Conservation (phyloP, 2,797 vertebrate genomes). For the Premnoplex brunnescens region DNA sequence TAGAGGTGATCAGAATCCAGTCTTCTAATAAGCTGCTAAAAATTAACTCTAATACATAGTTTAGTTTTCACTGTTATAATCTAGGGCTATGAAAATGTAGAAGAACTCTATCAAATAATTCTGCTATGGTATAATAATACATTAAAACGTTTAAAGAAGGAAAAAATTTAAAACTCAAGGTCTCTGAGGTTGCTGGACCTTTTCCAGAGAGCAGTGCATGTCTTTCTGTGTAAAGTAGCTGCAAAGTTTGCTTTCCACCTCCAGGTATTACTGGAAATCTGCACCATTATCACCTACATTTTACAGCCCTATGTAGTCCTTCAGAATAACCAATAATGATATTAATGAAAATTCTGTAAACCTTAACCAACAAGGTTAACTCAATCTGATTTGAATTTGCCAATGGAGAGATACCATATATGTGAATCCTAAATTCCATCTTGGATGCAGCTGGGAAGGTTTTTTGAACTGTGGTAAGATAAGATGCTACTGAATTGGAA, state of each 20-base stretch:
- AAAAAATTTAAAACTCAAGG: neutral
- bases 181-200: neutral
- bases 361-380: constrained; percentile 56
- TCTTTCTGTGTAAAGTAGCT: neutral
- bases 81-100: constrained; percentile 65
- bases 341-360: constrained; percentile 46
- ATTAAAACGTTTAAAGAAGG: neutral
- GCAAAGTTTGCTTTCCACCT: neutral
- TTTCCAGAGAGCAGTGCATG: neutral
- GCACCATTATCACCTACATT: constrained; percentile 10
- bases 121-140: neutral
- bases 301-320: constrained; percentile 44
- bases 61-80: constrained; percentile 37
- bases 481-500: neutral
- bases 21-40: constrained; percentile 70
- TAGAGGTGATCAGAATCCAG: constrained; percentile 85
- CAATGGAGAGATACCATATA: neutral
- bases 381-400: neutral
- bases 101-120: neutral
- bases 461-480: constrained; percentile 17
- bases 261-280: neutral
- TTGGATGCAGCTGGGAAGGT: neutral
- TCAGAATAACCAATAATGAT: constrained; percentile 57
- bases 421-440: neutral
- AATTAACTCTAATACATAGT: constrained; percentile 69